Evolutionary conservation across 2,888 invertebrate genomes (phyloP), one percentile per base, ranked within the genome.

Genomic region (Cepaea hortensis): DNA sequence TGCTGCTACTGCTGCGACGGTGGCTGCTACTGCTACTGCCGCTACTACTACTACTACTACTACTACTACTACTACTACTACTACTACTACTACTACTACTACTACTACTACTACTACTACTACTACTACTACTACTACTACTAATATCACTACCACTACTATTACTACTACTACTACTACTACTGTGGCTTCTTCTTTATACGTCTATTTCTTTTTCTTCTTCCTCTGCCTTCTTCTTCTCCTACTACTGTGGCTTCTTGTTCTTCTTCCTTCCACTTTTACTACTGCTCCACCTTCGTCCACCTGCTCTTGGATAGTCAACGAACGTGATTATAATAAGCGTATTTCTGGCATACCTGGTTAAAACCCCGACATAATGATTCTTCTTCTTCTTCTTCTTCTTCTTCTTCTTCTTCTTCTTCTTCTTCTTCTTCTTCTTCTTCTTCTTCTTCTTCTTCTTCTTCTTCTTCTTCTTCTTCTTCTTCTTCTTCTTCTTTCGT

Each of bases 31-130:
- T 72, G 72, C 35, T 72, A 13, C 77, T 77, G 20, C 77, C n/a
- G n/a, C 48, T 77, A 4, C 77, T 77, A 77, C 77, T 77, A 77
- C 77, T 77, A 77, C 77, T 48, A 77, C 77, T 77, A 77, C 77
- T 77, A 77, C 77, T 77, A 77, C 3, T 77, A 77, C 48, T 77
- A 77, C 77, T 77, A 77, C 77, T 77, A 77, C 77, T 77, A 77
- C 77, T 77, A 77, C 48, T 77, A 77, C 77, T 77, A 77, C 77
- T 77, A 77, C 77, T 77, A 77, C 77, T 77, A 77, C 77, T 77
- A 77, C 77, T 77, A 77, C 77, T 77, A 77, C 77, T 77, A 77
- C 77, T 77, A 77, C 77, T 77, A 77, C 77, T 77, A 77, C 77
- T 77, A 77, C 77, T 77, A 77, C 77, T 77, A 77, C 77, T 77